A percentile compares a stretch with the other conserved stretches of the same genome.
Conservation (phyloP, 2,113 vertebrate genomes). For the Mormoops blainvillei region DNA sequence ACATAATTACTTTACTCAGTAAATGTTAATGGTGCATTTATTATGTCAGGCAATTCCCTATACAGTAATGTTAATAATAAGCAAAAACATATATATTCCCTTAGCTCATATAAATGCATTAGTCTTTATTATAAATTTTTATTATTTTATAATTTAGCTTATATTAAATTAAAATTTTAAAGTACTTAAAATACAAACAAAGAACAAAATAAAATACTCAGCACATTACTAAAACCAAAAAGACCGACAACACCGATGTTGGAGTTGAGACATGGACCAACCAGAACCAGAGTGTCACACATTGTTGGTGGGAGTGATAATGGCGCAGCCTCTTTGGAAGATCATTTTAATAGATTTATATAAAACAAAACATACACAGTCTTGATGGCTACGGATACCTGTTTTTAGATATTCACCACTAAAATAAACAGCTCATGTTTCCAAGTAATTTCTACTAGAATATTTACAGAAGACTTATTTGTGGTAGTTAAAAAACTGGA, state of each 20-base stretch:
- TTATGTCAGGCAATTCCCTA: neutral
- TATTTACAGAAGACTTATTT: neutral
- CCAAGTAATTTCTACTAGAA: neutral
- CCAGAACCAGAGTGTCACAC: neutral
- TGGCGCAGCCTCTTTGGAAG: neutral
- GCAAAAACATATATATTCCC: neutral
- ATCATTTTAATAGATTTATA: neutral
- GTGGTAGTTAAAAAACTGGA: neutral
- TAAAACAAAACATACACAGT: neutral
- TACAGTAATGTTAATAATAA: neutral
- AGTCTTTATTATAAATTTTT: neutral
- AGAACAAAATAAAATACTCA: neutral
- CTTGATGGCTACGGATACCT: neutral
- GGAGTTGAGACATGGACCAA: neutral
- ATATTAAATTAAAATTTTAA: neutral
- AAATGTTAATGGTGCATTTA: neutral
- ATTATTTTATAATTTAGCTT: neutral
- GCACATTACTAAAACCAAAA: neutral
- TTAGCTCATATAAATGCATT: neutral
- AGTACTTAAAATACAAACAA: neutral
- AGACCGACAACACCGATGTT: neutral
- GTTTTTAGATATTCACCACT: neutral
- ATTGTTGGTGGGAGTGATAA: neutral
- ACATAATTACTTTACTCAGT: neutral
- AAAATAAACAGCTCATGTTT: neutral